Evolutionary conservation across 1,140 invertebrate species (phyloP), one percentile per base, ranked within the genome.

Genomic region (Diabrotica virgifera): DNA sequence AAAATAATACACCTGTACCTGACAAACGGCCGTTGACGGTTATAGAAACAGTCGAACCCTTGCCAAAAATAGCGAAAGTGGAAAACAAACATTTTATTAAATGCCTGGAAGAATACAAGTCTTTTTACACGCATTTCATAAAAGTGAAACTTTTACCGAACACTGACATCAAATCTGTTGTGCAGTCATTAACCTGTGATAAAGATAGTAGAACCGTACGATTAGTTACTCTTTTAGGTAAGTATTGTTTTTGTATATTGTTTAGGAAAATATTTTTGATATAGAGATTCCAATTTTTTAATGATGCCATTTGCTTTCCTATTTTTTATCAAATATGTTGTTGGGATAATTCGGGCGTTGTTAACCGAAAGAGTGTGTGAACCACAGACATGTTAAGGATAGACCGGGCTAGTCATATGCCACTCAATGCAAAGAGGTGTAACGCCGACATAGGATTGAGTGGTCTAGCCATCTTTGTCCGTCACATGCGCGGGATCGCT

Each of bases 51-150:
- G 14, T 57, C 13, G 63, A 66, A 51, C 40, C 52, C 6, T 46
- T 62, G 5, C 57, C 63, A 0, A 69, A 67, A 52, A 61, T 46
- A 11, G 65, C 67, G 0, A 76, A 72, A 65, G 67, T 73, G 38
- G 76, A 79, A 70, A 79, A 77, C 50, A 78, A 79, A 62, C 70
- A 76, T 56, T 76, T 79, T 58, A 51, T 75, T 5, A 85, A 86
- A 67, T 91, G 89, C 75, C 81, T 89, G 10, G 81, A 86, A 59
- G 83, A 85, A 63, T 91, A 90, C 69, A 85, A 91, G 74, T 78
- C 82, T 11, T 90, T 91, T 68, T 89, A 87, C 68, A 82, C 87
- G 1, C 82, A 82, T 50, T 82, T 89, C 66, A 71, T 87, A 38
- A 76, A 71, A 51, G 77, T 78, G 2, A 79, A 74, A 66, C 76